phyloP scores from a whole-genome alignment of 2,888 invertebrate species.

The Ennomos erosarius region DNA sequence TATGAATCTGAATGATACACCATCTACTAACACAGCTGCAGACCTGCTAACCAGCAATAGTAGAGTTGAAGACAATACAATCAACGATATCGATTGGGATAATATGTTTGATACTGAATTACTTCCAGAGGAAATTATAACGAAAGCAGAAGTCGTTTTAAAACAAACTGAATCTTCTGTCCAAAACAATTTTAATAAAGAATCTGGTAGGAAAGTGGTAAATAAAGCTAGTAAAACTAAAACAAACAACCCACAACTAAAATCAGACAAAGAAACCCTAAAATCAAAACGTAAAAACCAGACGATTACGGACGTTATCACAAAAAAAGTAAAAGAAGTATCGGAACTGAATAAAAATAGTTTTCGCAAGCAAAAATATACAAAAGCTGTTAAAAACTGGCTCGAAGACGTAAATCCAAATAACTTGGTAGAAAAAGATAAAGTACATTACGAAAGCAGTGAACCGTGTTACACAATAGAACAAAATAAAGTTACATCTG shows the following conservation, averaged over 20 bases:
- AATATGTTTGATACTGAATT: conserved; percentile 68
- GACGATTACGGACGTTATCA: conserved; percentile 31
- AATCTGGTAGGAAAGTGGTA: not conserved
- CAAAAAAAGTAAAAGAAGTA: conserved; percentile 50
- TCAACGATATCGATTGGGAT: conserved; percentile 53
- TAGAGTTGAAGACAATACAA: conserved; percentile 2
- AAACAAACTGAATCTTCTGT: conserved; percentile 11
- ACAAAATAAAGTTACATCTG: conserved; percentile 7
- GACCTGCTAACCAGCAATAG: not conserved
- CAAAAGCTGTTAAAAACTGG: conserved; percentile 68
- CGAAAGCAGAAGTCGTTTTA: conserved; percentile 13
- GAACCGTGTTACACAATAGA: conserved; percentile 5
- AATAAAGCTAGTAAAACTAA: conserved; percentile 15
- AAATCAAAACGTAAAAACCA: conserved; percentile 38
- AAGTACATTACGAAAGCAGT: conserved; percentile 1
- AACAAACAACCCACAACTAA: not conserved
- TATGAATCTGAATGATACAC: not conserved
- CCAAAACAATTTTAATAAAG: conserved; percentile 10
- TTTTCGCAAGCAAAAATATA: conserved; percentile 62
- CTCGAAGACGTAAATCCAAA: conserved; percentile 52
- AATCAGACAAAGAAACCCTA: too few species aligned
- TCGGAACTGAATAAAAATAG: conserved; percentile 34
- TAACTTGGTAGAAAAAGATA: conserved; percentile 38
- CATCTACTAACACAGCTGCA: not conserved
- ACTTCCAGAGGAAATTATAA: conserved; percentile 39